Conservation (phyloP, 2,888 invertebrate species). For the Drosophila setosimentum region DNA sequence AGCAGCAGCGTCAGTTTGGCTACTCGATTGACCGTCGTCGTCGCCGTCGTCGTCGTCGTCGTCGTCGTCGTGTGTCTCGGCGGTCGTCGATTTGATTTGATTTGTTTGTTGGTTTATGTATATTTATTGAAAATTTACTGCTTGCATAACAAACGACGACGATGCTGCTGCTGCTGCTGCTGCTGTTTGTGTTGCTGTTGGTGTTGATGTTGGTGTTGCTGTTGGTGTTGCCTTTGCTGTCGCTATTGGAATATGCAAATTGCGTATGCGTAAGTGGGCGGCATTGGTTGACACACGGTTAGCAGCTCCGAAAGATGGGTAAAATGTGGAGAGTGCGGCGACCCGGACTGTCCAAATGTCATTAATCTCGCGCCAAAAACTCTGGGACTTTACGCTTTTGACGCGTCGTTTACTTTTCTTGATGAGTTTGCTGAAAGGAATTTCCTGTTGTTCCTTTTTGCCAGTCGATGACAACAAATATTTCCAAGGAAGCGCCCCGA, state of each 20-base stretch:
- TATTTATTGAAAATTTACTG: slow-evolving; percentile 79
- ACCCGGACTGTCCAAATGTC: slow-evolving; percentile 59
- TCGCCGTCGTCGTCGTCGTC: slow-evolving; percentile 3
- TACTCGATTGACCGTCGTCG: slow-evolving; percentile 48
- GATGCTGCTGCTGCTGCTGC: slow-evolving; percentile 13
- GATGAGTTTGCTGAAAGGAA: slow-evolving; percentile 77
- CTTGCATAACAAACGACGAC: slow-evolving; percentile 72
- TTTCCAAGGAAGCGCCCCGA: slow-evolving; percentile 57
- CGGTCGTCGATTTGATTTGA: slow-evolving; percentile 61
- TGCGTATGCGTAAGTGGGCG: slow-evolving; percentile 62
- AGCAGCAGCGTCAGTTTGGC: slow-evolving; percentile 57
- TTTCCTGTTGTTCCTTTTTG: slow-evolving; percentile 62
- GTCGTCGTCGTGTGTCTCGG: slow-evolving; percentile 33
- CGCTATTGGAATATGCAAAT: slow-evolving; percentile 62
- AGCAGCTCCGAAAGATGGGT: background rate
- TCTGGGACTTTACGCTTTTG: slow-evolving; percentile 27
- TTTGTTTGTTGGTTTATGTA: slow-evolving; percentile 75
- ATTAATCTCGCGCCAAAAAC: slow-evolving; percentile 72
- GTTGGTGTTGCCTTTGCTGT: slow-evolving; percentile 16
- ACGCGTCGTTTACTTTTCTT: slow-evolving; percentile 59
- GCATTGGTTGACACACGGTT: slow-evolving; percentile 27
- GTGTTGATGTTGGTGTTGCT: slow-evolving; percentile 21
- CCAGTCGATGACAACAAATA: slow-evolving; percentile 26
- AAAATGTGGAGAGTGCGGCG: background rate
- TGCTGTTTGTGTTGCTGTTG: slow-evolving; percentile 26